A percentile compares a stretch with the other conserved stretches of the same genome.
Conservation (phyloP, 2,797 vertebrate species). For the Rhinella marina region DNA sequence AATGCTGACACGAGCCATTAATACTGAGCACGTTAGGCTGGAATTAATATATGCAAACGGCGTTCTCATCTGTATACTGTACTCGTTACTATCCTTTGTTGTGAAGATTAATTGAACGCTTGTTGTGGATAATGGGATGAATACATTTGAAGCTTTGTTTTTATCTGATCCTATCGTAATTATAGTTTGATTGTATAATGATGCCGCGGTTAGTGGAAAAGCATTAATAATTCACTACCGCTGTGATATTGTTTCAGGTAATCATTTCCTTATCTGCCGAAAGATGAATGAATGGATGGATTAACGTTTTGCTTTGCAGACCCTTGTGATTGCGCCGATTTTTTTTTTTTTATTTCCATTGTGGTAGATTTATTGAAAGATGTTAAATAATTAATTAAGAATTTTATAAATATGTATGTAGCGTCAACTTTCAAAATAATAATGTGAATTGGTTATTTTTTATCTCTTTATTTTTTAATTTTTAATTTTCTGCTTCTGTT, state of each 20-base stretch:
- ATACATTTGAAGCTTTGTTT: conserved; percentile 40
- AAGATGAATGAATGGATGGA: conserved; percentile 17
- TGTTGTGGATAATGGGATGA: conserved; percentile 27
- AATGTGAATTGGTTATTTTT: background rate
- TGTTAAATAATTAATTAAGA: conserved; percentile 2
- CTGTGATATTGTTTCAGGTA: conserved; percentile 24
- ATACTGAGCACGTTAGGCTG: background rate
- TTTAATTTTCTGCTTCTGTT: background rate
- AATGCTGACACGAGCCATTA: conserved; percentile 4
- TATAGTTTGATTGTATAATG: conserved; percentile 49
- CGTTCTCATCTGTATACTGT: conserved; percentile 4
- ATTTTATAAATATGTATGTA: too few relatives aligned
- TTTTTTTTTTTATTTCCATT: background rate
- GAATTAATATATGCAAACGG: background rate
- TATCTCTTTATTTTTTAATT: background rate
- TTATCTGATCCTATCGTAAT: conserved; percentile 33
- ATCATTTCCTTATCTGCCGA: conserved; percentile 27
- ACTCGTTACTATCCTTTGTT: conserved; percentile 5
- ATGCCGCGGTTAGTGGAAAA: conserved; percentile 10
- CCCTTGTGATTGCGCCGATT: background rate
- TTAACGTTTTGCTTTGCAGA: conserved; percentile 6
- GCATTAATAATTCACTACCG: conserved; percentile 13
- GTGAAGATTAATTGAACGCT: conserved; percentile 28
- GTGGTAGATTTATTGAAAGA: conserved; percentile 43
- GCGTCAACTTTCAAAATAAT: conserved; percentile 4